These are phyloP conservation scores for Rhinophrynus dorsalis DNA, from an alignment of 2,797 vertebrate species.

Conservation along the genomic window DNA sequence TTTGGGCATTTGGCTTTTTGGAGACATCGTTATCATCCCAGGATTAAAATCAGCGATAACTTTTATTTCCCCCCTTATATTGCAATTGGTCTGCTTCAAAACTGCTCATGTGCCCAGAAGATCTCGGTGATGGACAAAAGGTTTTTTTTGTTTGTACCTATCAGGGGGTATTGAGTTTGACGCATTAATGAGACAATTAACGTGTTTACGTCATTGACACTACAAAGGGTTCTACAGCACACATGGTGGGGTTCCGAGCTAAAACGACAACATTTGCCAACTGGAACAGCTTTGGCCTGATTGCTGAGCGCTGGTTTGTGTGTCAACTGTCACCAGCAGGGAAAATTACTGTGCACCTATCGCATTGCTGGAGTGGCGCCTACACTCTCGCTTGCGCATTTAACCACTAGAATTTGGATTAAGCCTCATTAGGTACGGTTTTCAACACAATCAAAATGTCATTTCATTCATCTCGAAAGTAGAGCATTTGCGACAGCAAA, in stretches of 20 bases:
- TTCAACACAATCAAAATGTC: constrained; percentile 2
- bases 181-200: neutral
- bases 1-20: too few relatives aligned
- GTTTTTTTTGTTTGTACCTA: too few relatives aligned
- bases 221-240: neutral
- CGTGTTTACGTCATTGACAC: neutral
- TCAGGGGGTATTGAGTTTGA: neutral
- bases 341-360: neutral
- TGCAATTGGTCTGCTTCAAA: too few relatives aligned
- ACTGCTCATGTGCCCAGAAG: too few relatives aligned
- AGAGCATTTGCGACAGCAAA: neutral
- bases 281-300: neutral
- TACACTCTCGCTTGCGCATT: neutral
- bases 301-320: neutral
- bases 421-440: neutral
- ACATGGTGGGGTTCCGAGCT: too few relatives aligned
- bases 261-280: neutral
- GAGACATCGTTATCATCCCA: too few relatives aligned
- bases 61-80: too few relatives aligned
- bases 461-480: constrained; percentile 11
- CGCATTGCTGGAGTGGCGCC: neutral
- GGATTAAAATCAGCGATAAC: too few relatives aligned
- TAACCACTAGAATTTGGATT: neutral
- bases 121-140: too few relatives aligned
- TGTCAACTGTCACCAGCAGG: constrained; percentile 6